These are phyloP conservation scores for Octopus sinensis DNA, from an alignment of 1,140 invertebrate genomes.

Conservation along the genomic window DNA sequence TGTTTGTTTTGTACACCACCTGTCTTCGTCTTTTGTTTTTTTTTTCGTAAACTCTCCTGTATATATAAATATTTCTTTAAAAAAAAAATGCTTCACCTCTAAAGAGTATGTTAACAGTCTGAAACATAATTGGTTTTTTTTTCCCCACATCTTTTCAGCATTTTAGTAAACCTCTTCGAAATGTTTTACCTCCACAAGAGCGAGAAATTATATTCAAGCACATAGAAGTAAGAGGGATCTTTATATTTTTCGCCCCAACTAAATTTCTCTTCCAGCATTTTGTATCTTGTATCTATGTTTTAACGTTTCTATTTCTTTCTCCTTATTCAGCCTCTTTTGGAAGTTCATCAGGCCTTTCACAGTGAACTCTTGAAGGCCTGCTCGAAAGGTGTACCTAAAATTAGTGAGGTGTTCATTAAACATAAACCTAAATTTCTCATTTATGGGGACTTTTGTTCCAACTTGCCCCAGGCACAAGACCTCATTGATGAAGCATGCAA, in stretches of 20 bases:
- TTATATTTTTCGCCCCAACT: too few relatives aligned
- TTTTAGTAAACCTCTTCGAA: slow-evolving; percentile 63
- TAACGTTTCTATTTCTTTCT: slow-evolving; percentile 16
- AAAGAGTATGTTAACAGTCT: too few relatives aligned
- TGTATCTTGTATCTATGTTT: too few relatives aligned
- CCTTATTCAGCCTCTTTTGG: slow-evolving; percentile 70
- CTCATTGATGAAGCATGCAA: slow-evolving; percentile 72
- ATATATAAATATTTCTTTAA: too few relatives aligned
- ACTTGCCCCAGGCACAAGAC: slow-evolving; percentile 78
- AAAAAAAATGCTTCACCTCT: too few relatives aligned
- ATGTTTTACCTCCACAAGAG: slow-evolving; percentile 72
- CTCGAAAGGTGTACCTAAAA: slow-evolving; percentile 55
- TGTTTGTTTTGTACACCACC: too few relatives aligned
- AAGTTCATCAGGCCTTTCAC: slow-evolving; percentile 82
- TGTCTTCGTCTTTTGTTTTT: too few relatives aligned
- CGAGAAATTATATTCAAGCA: slow-evolving; percentile 79
- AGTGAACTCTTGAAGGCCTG: slow-evolving; percentile 74
- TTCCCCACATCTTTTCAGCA: slow-evolving; percentile 40
- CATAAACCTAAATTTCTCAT: slow-evolving; percentile 87
- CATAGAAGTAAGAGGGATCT: slow-evolving; percentile 70
- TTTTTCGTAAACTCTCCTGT: too few relatives aligned
- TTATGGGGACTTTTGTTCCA: slow-evolving; percentile 94
- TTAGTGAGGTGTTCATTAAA: slow-evolving; percentile 69
- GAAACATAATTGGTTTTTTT: background rate
- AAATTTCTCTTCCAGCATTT: too few relatives aligned